Base-by-base conservation (phyloP, 2,888 invertebrate species). In the Ormia ochracea region DNA sequence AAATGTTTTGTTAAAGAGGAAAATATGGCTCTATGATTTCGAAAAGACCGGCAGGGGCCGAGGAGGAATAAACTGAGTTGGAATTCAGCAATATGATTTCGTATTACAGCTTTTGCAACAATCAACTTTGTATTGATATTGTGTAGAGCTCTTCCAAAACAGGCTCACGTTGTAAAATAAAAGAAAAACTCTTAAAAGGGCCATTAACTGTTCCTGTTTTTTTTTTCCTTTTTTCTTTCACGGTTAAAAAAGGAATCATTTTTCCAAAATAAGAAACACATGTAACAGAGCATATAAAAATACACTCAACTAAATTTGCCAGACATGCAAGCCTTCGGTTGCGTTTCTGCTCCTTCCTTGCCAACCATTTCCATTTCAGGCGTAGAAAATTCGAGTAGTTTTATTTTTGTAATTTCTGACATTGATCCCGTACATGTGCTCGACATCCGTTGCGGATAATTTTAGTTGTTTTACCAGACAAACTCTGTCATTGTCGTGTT, bases 361-460 rank as follows among this genome's bases (percentile, higher is more conserved):
- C n/a, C n/a, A n/a, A n/a, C n/a, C 26, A 54, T 23, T 63, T 54
- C 12, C 17, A 19, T 36, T 23, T 12, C 9, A n/a, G 14, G 14
- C 38, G 14, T n/a, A 61, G 43, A 56, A 38, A 48, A 74, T 19
- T 43, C 38, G 31, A 36, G 19, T 26, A 36, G n/a, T n/a, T n/a
- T 38, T 58, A 52, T 31, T 54, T 45, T 45, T 58, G 74, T 63
- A 54, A 56, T 48, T 76, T 70, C 43, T 76, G 76, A 80, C 70
- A 70, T 69, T 82, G 83, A 83, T 84, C 82, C 82, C 80, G 70
- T 80, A 83, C 83, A 83, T 84, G 84, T 83, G 83, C 81, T 82
- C 81, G 78, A 82, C 83, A 83, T 84, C 83, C 83, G 83, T 79
- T 83, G 63, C 63, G 76, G 72, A 76, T 80, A 80, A 76, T 56